Base-by-base conservation (phyloP, 2,888 invertebrate species). In the Gnatocerus cornutus region DNA sequence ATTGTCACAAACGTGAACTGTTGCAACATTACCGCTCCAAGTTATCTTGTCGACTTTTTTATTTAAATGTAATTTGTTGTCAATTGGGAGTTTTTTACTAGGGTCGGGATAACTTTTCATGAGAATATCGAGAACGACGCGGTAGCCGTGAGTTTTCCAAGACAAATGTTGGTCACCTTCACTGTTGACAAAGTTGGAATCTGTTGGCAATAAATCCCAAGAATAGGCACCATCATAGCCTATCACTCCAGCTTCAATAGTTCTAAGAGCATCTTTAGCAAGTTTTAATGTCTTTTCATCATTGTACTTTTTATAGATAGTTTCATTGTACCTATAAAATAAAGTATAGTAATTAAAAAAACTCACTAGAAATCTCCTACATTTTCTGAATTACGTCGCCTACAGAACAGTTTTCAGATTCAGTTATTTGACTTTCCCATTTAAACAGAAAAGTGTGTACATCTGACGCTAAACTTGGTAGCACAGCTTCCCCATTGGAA, bases 1-100 rank as follows among this genome's bases (percentile, higher is more conserved):
- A 0, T 89, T 89, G 75, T 89, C 88, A 9, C 79, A 13, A 16
- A 12, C 10, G 29, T 53, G 9, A 1, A 43, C 33, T 1, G 0
- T 3, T 5, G 21, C 27, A 12, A 10, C 9, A 29, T 9, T 9
- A 1, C 7, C 16, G 14, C 14, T 50, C 63, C 52, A 63, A 13
- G 16, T n/a, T 3, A 63, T 53, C 12, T 48, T 48, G 5, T 30
- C 10, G 0, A 62, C 50, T 39, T n/a, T 41, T 21, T 62, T 62
- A 2, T 52, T 30, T 5, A 63, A 43, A 3, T 27, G 12, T 14
- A 63, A 12, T 53, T 63, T 63, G 10, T 63, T 41, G 8, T 63
- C 63, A 7, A 63, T 53, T 14, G 52, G 53, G 4, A 63, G 10
- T 37, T 63, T 63, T 14, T 53, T 3, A 1, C 4, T 53, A 9